Evolutionary conservation across 1,140 invertebrate species (phyloP).

Genomic region (Thaumatotibia leucotreta): DNA sequence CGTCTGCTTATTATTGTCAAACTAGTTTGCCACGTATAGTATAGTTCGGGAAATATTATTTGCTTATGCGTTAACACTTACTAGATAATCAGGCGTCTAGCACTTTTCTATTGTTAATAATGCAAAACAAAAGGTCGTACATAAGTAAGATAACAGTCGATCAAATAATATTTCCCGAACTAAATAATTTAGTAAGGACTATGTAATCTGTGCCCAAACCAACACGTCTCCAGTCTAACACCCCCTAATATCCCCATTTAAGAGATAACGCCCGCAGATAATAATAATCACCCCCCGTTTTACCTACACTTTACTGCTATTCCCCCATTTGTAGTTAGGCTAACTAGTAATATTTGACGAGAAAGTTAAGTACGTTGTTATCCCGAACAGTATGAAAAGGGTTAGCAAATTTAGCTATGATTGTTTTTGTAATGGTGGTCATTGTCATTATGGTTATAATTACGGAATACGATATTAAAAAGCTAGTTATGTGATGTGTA

Average conservation of each 20-base stretch:
- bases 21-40: too few species aligned
- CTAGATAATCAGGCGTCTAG: too few species aligned
- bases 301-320: background rate
- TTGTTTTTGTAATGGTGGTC: background rate
- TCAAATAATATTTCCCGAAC: too few species aligned
- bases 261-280: background rate
- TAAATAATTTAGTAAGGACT: too few species aligned
- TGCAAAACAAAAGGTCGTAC: too few species aligned
- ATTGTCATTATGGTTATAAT: background rate
- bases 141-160: too few species aligned
- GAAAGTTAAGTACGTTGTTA: background rate
- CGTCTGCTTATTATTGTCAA: too few species aligned
- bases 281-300: background rate
- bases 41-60: too few species aligned
- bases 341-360: conserved; percentile 8
- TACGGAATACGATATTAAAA: background rate
- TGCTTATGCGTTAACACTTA: too few species aligned
- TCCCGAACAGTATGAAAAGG: background rate
- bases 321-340: conserved; percentile 1
- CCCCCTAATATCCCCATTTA: conserved; percentile 1
- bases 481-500: background rate
- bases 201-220: background rate
- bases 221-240: background rate
- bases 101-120: too few species aligned
- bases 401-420: background rate